A percentile compares a stretch with the other conserved stretches of the same genome.
Evolutionary conservation across 2,797 vertebrate genomes (phyloP).

Genomic region (Monodelphis domestica): DNA sequence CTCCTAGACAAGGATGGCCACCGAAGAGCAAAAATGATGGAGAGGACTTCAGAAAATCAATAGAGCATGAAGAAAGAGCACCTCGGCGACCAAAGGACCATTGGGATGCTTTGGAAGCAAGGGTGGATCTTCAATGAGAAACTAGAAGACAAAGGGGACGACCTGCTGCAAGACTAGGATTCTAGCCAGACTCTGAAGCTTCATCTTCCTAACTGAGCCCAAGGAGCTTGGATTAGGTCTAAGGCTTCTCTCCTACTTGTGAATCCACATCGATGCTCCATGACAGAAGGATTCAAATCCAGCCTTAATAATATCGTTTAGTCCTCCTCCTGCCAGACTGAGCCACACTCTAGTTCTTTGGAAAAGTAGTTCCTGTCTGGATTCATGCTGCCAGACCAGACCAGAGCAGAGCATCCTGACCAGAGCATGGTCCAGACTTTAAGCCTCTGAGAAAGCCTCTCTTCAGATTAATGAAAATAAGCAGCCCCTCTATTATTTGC

Average conservation of each 20-base stretch:
- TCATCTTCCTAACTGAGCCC: not conserved
- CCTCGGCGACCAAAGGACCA: not conserved
- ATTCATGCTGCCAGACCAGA: not conserved
- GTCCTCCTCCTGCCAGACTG: not conserved
- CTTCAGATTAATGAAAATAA: slow-evolving; percentile 9
- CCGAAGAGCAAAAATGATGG: not conserved
- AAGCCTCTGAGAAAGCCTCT: slow-evolving; percentile 11
- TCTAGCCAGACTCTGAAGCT: not conserved
- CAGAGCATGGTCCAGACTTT: not conserved
- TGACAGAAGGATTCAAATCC: not conserved
- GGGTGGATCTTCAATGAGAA: not conserved
- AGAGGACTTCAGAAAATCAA: not conserved
- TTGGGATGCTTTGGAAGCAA: not conserved
- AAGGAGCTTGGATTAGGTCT: not conserved
- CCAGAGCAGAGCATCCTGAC: not conserved
- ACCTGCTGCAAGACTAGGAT: not conserved
- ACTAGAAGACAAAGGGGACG: not conserved
- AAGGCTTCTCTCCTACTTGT: not conserved
- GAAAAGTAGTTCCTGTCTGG: not conserved
- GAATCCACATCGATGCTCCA: not conserved
- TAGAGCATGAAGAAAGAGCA: not conserved
- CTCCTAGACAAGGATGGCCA: not conserved
- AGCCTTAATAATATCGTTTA: not conserved
- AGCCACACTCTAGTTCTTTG: not conserved
- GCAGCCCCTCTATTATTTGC: slow-evolving; percentile 36